phyloP scores from a whole-genome alignment of 2,113 vertebrate genomes.

The Oxyura jamaicensis region DNA sequence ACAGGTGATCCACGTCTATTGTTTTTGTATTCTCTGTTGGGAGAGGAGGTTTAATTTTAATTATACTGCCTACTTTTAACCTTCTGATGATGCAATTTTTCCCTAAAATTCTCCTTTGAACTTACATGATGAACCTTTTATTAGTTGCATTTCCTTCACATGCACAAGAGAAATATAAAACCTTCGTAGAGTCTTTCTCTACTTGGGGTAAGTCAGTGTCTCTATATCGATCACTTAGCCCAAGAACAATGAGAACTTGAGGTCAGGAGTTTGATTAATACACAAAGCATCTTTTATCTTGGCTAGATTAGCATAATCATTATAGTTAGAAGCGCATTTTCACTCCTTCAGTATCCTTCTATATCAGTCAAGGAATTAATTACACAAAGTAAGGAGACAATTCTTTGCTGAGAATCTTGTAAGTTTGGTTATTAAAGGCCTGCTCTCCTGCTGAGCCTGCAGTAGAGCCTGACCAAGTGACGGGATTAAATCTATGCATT shows the following conservation, averaged over 20 bases:
- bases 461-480: neutral
- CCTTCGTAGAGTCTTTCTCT: neutral
- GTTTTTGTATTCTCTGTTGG: neutral
- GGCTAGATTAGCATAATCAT: constrained; percentile 53
- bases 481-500: neutral
- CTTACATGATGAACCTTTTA: neutral
- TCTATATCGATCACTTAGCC: constrained; percentile 4
- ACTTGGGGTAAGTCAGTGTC: neutral
- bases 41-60: neutral
- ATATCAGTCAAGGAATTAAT: constrained; percentile 45
- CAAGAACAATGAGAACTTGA: constrained; percentile 22
- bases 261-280: constrained; percentile 47
- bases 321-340: neutral
- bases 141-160: neutral
- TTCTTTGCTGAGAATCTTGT: neutral
- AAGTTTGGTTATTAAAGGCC: neutral
- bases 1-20: neutral
- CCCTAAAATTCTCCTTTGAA: neutral
- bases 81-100: neutral
- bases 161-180: neutral
- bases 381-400: neutral
- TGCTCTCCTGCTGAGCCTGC: neutral
- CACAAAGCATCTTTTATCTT: neutral
- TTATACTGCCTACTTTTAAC: neutral
- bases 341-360: neutral